Evolutionary conservation across 2,888 invertebrate genomes (phyloP).

Genomic region (Hipparchia sbordonii): DNA sequence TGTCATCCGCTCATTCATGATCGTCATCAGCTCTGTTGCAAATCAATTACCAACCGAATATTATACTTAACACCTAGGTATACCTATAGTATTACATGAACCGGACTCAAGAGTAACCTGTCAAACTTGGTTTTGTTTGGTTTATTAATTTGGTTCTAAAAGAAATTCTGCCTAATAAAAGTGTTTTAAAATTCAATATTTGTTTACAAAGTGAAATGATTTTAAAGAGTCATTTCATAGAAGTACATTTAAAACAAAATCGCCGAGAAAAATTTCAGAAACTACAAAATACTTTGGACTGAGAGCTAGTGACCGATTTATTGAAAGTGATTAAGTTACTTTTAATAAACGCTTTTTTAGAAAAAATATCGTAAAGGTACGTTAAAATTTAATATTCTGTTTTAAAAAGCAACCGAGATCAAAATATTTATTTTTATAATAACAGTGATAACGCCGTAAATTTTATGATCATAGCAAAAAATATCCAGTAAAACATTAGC

Average conservation of each 20-base stretch:
- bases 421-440: neutral
- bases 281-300: neutral
- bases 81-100: neutral
- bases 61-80: neutral
- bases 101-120: neutral
- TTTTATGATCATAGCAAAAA: neutral
- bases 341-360: neutral
- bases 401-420: too few species aligned
- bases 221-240: neutral
- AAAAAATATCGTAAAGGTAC: too few species aligned
- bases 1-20: slow-evolving; percentile 24
- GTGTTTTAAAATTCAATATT: neutral
- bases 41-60: neutral
- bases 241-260: neutral
- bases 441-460: neutral
- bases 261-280: neutral
- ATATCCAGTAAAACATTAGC: neutral
- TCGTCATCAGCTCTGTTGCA: neutral
- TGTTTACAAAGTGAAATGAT: neutral
- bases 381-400: too few species aligned
- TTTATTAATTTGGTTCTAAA: neutral
- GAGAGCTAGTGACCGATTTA: neutral
- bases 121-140: slow-evolving; percentile 2
- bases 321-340: neutral
- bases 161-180: neutral